Base-by-base conservation (phyloP, 1,140 invertebrate genomes). In the Mercenaria mercenaria region DNA sequence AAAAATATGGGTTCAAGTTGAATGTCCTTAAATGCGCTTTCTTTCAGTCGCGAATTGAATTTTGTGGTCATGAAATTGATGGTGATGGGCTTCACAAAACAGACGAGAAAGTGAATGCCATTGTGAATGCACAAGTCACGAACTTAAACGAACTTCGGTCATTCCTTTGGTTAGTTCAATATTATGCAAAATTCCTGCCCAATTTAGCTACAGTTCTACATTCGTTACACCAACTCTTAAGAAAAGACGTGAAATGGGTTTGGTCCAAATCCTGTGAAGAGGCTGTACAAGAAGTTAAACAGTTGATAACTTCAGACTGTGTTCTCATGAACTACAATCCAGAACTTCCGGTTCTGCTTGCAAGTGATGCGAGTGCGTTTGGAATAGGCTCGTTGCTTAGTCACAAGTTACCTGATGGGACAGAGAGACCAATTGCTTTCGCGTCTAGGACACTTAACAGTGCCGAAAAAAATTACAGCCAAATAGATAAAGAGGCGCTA, bases 301-400 rank as follows among this genome's bases (percentile, higher is more conserved):
- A 86, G n/a, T 32, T 88, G 41, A 64, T 94, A 13, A 84, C 89
- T 56, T 91, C 56, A 61, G 56, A 61, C 26, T 61, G 56, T 61
- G 56, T 61, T 6, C 26, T 61, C 6, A 64, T 77, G n/a, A 88
- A 92, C 37, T 92, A 88, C 76, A 86, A 92, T 52, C 69, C 88
- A 0, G 18, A 77, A 23, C 23, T 72, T 20, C 37, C 52, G 26
- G 18, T 92, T 1, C 18, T 43, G 50, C 34, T 97, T 41, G 93
- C 96, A 23, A 95, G 95, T 26, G 97, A 97, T 94, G 96, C 96
- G 26, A 96, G 95, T 61, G 86, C 93, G 0, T 95, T 95, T 91
- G 96, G 96, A 23, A 91, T 97, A 1, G 96, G 96, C 0, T 95
- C 95, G 6, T 94, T 96, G 10, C 86, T 97, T 0, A 94, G 94